Base-by-base conservation (phyloP, 2,888 invertebrate species). In the Cetonia aurata region DNA sequence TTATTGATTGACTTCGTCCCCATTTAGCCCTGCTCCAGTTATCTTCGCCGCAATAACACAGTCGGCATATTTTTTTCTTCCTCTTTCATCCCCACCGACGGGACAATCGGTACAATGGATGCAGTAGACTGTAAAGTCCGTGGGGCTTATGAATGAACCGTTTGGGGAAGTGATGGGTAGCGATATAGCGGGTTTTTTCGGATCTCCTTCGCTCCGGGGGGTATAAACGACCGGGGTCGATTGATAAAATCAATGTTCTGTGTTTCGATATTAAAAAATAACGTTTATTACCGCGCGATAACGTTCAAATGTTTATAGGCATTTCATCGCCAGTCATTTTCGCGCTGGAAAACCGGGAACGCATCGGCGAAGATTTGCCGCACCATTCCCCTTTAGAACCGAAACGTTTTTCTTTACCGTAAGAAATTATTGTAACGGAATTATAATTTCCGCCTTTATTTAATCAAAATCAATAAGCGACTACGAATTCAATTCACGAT, bases 1-100 rank as follows among this genome's bases (percentile, higher is more conserved):
- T 48, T 62, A 62, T 62, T 62, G 62, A 62, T 62, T 62, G 50
- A 62, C 37, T 62, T 62, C 50, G 44, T 33, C 50, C 62, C 37
- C 62, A 50, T 62, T 62, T 62, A 50, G 37, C 50, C 13, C 12
- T 62, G 62, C 17, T 48, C 48, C 62, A 37, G 62, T 50, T 62
- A 62, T 62, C 62, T 62, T 62, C 33, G 50, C 62, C 62, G 62
- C 62, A 62, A 62, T 62, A 62, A 62, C 37, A 62, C 62, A 50
- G 62, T 62, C 44, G 62, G 62, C 62, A 62, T 62, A 62, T 62
- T 62, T 62, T 62, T 62, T 62, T 46, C n/a, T n/a, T 42, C 10
- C 25, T 25, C 48, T 4, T 25, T 33, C 37, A 33, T 62, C 48
- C 33, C 37, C 37, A 37, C 37, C 37, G 6, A 37, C 37, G 10